Conservation (phyloP, 53 echinoderm and acorn worm genomes). For the Pentamera pediparva region DNA sequence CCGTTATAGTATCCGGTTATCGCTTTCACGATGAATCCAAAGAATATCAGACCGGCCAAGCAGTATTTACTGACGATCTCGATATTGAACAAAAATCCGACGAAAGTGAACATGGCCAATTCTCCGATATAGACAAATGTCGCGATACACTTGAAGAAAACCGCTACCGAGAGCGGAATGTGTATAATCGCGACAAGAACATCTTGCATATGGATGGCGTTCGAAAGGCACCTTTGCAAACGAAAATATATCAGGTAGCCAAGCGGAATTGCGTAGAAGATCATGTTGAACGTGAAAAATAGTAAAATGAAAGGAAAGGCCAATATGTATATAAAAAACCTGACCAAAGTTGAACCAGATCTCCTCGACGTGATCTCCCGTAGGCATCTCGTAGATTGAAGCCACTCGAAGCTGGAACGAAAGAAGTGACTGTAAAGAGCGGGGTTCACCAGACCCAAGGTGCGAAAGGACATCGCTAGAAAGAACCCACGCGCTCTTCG, state of each 20-base stretch:
- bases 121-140: conserved; percentile 79
- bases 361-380: neutral
- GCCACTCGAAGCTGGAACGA: conserved; percentile 33
- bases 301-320: conserved; percentile 45
- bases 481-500: conserved; percentile 32
- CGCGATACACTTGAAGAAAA: conserved; percentile 79
- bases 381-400: neutral
- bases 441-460: conserved; percentile 47
- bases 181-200: conserved; percentile 45
- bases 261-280: conserved; percentile 69
- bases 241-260: conserved; percentile 60
- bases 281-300: conserved; percentile 39
- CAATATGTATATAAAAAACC: conserved; percentile 28
- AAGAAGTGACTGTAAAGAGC: conserved; percentile 43
- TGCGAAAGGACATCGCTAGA: conserved; percentile 27
- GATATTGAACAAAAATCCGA: conserved; percentile 77
- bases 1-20: conserved; percentile 72
- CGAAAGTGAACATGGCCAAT: conserved; percentile 68
- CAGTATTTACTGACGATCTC: conserved; percentile 55
- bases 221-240: conserved; percentile 46
- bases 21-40: conserved; percentile 53
- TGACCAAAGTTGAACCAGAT: neutral
- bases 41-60: conserved; percentile 47
- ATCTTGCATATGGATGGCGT: conserved; percentile 35
- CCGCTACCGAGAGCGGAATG: conserved; percentile 48